A percentile compares a stretch with the other conserved stretches of the same genome.
Evolutionary conservation across 2,797 vertebrate species (phyloP).

Genomic region (Lophotriccus pileatus): DNA sequence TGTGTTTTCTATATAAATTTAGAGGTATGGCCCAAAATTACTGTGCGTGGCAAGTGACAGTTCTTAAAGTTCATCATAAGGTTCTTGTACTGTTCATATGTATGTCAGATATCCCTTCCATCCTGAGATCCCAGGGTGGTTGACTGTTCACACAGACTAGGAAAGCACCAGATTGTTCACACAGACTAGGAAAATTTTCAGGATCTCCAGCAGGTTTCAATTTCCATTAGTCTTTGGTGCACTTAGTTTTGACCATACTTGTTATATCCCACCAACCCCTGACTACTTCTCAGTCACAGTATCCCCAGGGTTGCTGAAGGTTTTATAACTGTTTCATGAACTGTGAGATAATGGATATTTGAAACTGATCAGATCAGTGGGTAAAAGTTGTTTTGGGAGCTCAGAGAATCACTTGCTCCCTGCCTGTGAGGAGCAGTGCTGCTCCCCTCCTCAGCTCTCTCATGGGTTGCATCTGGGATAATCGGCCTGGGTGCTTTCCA

Average conservation of each 20-base stretch:
- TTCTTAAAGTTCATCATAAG: not conserved
- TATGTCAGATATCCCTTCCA: not conserved
- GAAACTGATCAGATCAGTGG: not conserved
- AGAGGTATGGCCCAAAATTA: not conserved
- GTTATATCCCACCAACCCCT: not conserved
- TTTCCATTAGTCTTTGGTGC: not conserved
- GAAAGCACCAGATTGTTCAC: not conserved
- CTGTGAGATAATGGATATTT: not conserved
- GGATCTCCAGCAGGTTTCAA: not conserved
- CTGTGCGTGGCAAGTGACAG: not conserved
- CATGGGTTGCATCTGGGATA: not conserved
- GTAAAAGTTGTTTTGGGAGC: not conserved
- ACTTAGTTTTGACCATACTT: not conserved
- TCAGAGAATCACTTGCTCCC: not conserved
- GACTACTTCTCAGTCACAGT: not conserved
- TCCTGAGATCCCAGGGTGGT: not conserved
- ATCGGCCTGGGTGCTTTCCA: fast-evolving
- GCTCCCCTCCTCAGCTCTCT: not conserved
- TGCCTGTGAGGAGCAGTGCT: not conserved
- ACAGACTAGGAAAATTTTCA: not conserved
- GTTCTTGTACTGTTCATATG: not conserved
- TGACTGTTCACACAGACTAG: not conserved
- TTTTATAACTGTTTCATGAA: not conserved
- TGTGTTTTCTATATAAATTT: not conserved
- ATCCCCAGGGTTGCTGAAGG: not conserved